Percentiles rank a stretch among this genome's conserved stretches.
phyloP scores from a whole-genome alignment of 2,888 invertebrate genomes.

The Mythimna ferrago region DNA sequence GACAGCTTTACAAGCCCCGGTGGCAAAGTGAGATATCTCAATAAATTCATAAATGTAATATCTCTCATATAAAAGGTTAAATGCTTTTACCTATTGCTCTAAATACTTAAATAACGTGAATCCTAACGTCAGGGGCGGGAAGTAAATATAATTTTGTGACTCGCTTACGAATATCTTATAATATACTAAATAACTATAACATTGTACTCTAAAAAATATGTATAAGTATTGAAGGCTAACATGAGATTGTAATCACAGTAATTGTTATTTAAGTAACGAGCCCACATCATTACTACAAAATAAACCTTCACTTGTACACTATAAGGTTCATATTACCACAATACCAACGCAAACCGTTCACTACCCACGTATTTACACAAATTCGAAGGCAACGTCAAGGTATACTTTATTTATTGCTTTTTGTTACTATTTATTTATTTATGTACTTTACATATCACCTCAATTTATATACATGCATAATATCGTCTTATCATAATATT shows the following conservation, averaged over 20 bases:
- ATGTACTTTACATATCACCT: slow-evolving; percentile 89
- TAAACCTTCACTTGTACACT: slow-evolving; percentile 81
- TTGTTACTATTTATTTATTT: slow-evolving; percentile 85
- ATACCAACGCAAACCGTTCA: slow-evolving; percentile 79
- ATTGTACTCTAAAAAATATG: slow-evolving; percentile 91
- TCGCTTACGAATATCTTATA: slow-evolving; percentile 88
- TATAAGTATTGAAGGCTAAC: slow-evolving; percentile 91
- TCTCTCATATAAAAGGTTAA: slow-evolving; percentile 87
- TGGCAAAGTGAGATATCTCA: slow-evolving; percentile 72
- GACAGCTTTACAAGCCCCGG: slow-evolving; percentile 64
- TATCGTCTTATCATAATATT: slow-evolving; percentile 69
- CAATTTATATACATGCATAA: slow-evolving; percentile 83
- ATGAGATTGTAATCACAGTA: slow-evolving; percentile 91
- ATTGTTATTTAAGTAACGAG: slow-evolving; percentile 90
- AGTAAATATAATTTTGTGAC: slow-evolving; percentile 90
- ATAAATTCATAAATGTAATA: slow-evolving; percentile 78
- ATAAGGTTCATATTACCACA: slow-evolving; percentile 74
- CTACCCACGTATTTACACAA: slow-evolving; percentile 84
- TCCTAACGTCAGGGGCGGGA: slow-evolving; percentile 82
- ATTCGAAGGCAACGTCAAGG: slow-evolving; percentile 90
- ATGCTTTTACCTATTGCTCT: slow-evolving; percentile 88
- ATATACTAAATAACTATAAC: slow-evolving; percentile 90
- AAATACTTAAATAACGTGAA: slow-evolving; percentile 87
- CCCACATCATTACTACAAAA: slow-evolving; percentile 88
- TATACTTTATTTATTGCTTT: slow-evolving; percentile 91